Percentiles rank a stretch among this genome's conserved stretches.
Conservation (phyloP, 2,113 vertebrate genomes). For the Mustelus asterias region DNA sequence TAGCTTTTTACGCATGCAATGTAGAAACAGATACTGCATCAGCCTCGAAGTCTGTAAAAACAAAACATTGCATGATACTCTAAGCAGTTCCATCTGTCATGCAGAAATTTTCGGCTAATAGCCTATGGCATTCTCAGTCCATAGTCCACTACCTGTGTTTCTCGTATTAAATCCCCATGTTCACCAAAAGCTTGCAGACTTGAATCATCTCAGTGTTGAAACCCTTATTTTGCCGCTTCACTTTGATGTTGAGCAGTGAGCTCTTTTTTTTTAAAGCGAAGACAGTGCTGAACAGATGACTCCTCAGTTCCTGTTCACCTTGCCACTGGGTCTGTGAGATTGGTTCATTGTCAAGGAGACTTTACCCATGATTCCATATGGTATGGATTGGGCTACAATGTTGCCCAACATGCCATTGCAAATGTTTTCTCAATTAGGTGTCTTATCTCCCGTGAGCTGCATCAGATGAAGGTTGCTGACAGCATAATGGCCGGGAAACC, state of each 20-base stretch:
- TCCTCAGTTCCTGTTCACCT: slow-evolving; percentile 89
- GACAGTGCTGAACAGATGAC: slow-evolving; percentile 79
- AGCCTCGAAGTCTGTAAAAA: slow-evolving; percentile 65
- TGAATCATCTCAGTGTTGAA: slow-evolving; percentile 75
- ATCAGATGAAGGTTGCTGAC: slow-evolving; percentile 98
- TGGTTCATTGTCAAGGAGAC: slow-evolving; percentile 93
- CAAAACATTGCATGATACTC: slow-evolving; percentile 93
- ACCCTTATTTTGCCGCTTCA: slow-evolving; percentile 79
- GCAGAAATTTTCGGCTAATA: slow-evolving; percentile 90
- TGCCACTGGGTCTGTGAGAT: slow-evolving; percentile 97
- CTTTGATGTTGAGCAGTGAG: slow-evolving; percentile 83
- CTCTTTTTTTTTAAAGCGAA: slow-evolving; percentile 60
- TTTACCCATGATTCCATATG: slow-evolving; percentile 99
- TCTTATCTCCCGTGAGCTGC: slow-evolving; percentile 95
- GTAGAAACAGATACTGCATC: slow-evolving; percentile 68
- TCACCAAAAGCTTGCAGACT: slow-evolving; percentile 70
- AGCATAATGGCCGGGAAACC: slow-evolving; percentile 96
- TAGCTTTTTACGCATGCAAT: slow-evolving; percentile 32
- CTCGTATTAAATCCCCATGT: slow-evolving; percentile 87
- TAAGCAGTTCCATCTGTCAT: slow-evolving; percentile 98
- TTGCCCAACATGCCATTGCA: slow-evolving; percentile 97
- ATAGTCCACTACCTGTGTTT: slow-evolving; percentile 88
- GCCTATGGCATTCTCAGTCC: slow-evolving; percentile 78
- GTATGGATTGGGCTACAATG: slow-evolving; percentile 89
- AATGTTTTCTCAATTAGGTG: slow-evolving; percentile 98